Percentiles rank a stretch among this genome's conserved stretches.
Evolutionary conservation across 1,140 invertebrate species (phyloP).

Genomic region (Pseudoatta argentina): DNA sequence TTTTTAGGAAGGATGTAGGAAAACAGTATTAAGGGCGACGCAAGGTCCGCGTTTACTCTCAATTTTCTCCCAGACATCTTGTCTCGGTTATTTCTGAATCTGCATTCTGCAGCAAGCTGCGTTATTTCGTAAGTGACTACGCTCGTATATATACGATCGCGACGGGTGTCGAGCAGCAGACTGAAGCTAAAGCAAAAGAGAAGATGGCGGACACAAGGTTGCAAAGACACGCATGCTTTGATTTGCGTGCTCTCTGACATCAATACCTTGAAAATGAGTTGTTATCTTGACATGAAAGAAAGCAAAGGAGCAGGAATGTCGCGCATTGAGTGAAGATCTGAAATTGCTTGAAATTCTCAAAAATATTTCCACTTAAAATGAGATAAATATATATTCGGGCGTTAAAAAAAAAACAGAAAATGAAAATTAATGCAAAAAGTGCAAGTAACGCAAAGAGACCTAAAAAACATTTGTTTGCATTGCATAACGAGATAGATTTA

Average conservation of each 20-base stretch:
- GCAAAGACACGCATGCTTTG: neutral
- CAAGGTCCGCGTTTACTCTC: neutral
- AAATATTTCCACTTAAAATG: too few species aligned
- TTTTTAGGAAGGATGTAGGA: neutral
- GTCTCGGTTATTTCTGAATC: constrained; percentile 36
- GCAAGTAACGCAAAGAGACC: too few species aligned
- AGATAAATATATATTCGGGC: too few species aligned
- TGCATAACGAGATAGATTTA: neutral
- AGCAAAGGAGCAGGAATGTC: neutral
- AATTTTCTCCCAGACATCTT: constrained; percentile 27
- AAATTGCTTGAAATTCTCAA: too few species aligned
- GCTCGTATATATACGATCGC: neutral
- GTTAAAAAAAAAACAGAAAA: too few species aligned
- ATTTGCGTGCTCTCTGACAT: neutral
- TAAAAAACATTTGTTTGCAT: neutral
- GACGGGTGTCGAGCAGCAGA: constrained; percentile 1
- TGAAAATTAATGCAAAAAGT: too few species aligned
- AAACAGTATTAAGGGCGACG: constrained; percentile 11
- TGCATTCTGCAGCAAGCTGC: neutral
- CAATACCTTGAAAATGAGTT: neutral
- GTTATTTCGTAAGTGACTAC: neutral
- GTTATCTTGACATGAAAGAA: neutral
- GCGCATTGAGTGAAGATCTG: neutral
- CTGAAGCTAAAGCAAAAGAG: neutral
- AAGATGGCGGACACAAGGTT: neutral